phyloP scores from a whole-genome alignment of 2,888 invertebrate species.

The Baccha elongata region DNA sequence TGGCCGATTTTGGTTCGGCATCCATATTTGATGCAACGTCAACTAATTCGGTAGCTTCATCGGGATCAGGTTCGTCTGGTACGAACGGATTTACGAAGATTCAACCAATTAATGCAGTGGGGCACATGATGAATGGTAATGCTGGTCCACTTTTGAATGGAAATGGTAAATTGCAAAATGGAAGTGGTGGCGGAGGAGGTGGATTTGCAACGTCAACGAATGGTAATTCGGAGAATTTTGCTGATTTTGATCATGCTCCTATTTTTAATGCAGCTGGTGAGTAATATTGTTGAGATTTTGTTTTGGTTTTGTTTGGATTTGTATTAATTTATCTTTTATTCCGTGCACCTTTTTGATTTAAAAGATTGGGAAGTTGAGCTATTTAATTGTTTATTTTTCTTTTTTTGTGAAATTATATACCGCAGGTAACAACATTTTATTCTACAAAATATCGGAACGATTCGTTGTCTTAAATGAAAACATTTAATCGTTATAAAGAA shows the following conservation, averaged over 20 bases:
- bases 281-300: slow-evolving; percentile 75
- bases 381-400: too few relatives aligned
- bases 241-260: slow-evolving; percentile 89
- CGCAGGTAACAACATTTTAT: too few relatives aligned
- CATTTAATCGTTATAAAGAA: too few relatives aligned
- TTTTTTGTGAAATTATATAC: neutral
- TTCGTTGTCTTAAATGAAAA: too few relatives aligned
- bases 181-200: slow-evolving; percentile 31
- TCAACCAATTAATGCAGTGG: slow-evolving; percentile 76
- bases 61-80: slow-evolving; percentile 77
- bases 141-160: slow-evolving; percentile 35
- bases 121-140: slow-evolving; percentile 58
- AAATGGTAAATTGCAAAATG: slow-evolving; percentile 60
- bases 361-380: too few relatives aligned
- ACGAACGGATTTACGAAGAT: slow-evolving; percentile 81
- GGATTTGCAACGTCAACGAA: slow-evolving; percentile 70
- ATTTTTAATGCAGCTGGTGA: slow-evolving; percentile 85
- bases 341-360: neutral
- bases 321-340: neutral
- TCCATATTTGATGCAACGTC: slow-evolving; percentile 87
- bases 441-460: too few relatives aligned
- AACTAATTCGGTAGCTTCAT: slow-evolving; percentile 76
- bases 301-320: slow-evolving; percentile 22
- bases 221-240: slow-evolving; percentile 84
- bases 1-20: slow-evolving; percentile 88